Percentiles rank a stretch among this genome's conserved stretches.
These are phyloP conservation scores for Zaprionus africanus DNA, from an alignment of 1,140 invertebrate species.

Conservation along the genomic window DNA sequence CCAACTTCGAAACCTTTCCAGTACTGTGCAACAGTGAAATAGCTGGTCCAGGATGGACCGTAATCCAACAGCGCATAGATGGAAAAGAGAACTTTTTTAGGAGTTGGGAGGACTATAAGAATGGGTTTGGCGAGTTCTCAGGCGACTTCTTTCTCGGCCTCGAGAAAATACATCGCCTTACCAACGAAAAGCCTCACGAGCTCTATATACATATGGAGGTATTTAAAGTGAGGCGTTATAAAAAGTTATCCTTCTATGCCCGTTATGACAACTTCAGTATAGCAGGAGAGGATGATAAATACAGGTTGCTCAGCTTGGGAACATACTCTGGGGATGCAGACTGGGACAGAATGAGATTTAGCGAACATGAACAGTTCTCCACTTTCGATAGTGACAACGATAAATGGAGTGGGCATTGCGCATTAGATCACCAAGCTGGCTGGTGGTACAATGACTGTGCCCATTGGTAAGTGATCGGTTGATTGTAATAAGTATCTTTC, in stretches of 20 bases:
- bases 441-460: background rate
- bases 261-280: background rate
- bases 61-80: background rate
- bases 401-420: background rate
- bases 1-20: background rate
- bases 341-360: rapidly evolving
- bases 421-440: rapidly evolving
- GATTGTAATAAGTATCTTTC: background rate
- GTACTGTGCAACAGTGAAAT: background rate
- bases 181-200: background rate
- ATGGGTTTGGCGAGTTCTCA: background rate
- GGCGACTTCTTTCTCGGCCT: background rate
- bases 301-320: background rate
- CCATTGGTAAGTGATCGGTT: background rate
- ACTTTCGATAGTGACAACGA: background rate
- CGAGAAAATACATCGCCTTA: background rate
- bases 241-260: background rate
- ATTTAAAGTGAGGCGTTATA: background rate
- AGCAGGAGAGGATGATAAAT: background rate
- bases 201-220: background rate
- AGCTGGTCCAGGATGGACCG: background rate
- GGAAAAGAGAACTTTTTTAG: background rate
- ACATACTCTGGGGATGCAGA: background rate
- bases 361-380: background rate
- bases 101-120: background rate